Evolutionary conservation across 2,888 invertebrate species (phyloP).

Genomic region (Callyntrura sp.): DNA sequence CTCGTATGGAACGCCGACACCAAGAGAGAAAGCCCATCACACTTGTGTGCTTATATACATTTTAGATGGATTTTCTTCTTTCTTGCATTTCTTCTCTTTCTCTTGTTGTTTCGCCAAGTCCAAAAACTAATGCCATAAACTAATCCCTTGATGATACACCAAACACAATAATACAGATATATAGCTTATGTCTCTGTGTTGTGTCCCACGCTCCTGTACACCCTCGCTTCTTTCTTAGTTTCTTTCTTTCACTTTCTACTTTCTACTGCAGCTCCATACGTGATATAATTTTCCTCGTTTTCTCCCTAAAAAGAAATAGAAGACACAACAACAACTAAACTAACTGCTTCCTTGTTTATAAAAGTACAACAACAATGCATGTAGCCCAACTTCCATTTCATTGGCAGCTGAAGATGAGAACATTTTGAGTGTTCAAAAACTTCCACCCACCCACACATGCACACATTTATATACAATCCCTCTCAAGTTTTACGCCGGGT

Average conservation of each 20-base stretch:
- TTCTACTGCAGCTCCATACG: background rate
- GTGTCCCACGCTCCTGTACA: background rate
- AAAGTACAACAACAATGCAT: background rate
- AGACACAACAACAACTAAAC: background rate
- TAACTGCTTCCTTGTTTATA: background rate
- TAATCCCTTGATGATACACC: conserved; percentile 78
- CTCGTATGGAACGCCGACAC: background rate
- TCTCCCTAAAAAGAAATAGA: background rate
- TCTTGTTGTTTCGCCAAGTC: conserved; percentile 35
- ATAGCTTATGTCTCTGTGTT: conserved; percentile 48
- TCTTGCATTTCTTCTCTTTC: background rate
- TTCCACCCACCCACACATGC: background rate
- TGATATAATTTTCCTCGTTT: background rate
- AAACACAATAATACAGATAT: conserved; percentile 73
- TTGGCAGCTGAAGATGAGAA: background rate
- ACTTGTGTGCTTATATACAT: background rate
- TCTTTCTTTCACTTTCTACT: background rate
- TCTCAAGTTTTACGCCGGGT: background rate
- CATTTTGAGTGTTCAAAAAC: background rate
- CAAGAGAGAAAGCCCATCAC: background rate
- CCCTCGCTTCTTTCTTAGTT: background rate
- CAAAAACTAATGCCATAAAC: conserved; percentile 73
- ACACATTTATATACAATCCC: background rate
- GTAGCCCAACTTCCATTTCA: conserved; percentile 3
- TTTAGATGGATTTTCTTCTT: background rate